These are phyloP conservation scores for Thymallus thymallus DNA, from an alignment of 2,113 vertebrate species.

Conservation along the genomic window DNA sequence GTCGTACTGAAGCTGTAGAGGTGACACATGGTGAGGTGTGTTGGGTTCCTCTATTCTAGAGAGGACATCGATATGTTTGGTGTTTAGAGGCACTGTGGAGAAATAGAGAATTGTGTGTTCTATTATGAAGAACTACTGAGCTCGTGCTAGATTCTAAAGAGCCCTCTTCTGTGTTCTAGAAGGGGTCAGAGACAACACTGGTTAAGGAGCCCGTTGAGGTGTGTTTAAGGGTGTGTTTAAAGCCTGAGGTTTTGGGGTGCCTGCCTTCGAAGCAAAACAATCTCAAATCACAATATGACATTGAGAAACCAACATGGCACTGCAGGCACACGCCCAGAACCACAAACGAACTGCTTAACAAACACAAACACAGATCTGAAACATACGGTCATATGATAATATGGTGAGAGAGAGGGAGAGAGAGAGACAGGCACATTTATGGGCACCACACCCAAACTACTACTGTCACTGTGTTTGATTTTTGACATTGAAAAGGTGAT, in stretches of 20 bases:
- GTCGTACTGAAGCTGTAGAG: not conserved
- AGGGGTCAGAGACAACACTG: not conserved
- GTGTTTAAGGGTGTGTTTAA: slow-evolving; percentile 48
- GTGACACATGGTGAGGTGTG: too few species aligned
- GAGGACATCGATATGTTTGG: slow-evolving; percentile 3
- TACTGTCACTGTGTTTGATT: slow-evolving; percentile 35
- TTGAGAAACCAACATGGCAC: slow-evolving; percentile 53
- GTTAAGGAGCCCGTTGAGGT: slow-evolving; percentile 67
- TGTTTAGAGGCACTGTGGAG: not conserved
- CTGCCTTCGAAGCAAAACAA: slow-evolving; percentile 50
- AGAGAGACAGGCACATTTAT: too few species aligned
- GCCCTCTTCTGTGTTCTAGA: not conserved
- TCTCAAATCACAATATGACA: slow-evolving; percentile 67
- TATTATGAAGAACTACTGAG: not conserved
- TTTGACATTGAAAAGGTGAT: not conserved
- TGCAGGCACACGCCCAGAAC: slow-evolving; percentile 71
- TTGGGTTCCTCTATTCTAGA: not conserved
- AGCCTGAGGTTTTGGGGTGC: slow-evolving; percentile 63
- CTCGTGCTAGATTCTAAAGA: not conserved
- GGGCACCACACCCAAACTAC: too few species aligned
- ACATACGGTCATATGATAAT: slow-evolving; percentile 72
- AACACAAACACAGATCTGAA: slow-evolving; percentile 69
- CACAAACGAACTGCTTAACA: slow-evolving; percentile 70
- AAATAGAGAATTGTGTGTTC: not conserved
- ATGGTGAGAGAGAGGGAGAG: slow-evolving; percentile 63